Evolutionary conservation across 2,113 vertebrate species (phyloP).

Genomic region (Atrichornis clamosus): DNA sequence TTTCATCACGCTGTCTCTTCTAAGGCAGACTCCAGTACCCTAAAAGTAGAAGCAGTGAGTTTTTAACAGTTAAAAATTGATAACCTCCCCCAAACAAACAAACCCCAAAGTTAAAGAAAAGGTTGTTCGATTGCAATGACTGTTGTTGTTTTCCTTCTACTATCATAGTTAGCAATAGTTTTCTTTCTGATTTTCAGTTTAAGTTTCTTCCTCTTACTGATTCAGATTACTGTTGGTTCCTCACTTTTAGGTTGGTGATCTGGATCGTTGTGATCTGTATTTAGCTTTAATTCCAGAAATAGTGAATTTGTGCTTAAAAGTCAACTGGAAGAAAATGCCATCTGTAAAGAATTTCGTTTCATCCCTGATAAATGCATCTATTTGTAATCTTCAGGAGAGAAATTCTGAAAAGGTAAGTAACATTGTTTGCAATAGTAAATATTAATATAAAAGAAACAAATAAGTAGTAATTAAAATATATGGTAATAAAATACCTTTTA

Average conservation of each 20-base stretch:
- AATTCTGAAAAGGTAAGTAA: slow-evolving; percentile 75
- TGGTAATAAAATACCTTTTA: not conserved
- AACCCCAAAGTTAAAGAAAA: not conserved
- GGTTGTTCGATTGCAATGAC: not conserved
- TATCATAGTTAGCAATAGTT: not conserved
- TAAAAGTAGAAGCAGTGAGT: not conserved
- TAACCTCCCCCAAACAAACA: not conserved
- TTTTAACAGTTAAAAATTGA: not conserved
- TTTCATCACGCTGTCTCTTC: not conserved
- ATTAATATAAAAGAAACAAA: not conserved
- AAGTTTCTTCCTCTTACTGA: not conserved
- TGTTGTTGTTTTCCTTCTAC: not conserved
- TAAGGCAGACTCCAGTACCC: not conserved
- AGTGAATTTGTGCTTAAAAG: slow-evolving; percentile 52
- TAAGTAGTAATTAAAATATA: not conserved
- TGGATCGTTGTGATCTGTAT: slow-evolving; percentile 84
- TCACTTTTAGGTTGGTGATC: slow-evolving; percentile 61
- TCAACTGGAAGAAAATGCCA: slow-evolving; percentile 44
- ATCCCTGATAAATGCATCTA: slow-evolving; percentile 71
- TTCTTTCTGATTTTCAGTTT: not conserved
- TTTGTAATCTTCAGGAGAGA: slow-evolving; percentile 71
- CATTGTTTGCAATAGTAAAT: not conserved
- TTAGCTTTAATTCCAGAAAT: slow-evolving; percentile 80
- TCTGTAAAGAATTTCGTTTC: slow-evolving; percentile 70
- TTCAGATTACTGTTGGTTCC: not conserved